These are phyloP conservation scores for Dilophus febrilis DNA, from an alignment of 2,888 invertebrate species.

Conservation along the genomic window DNA sequence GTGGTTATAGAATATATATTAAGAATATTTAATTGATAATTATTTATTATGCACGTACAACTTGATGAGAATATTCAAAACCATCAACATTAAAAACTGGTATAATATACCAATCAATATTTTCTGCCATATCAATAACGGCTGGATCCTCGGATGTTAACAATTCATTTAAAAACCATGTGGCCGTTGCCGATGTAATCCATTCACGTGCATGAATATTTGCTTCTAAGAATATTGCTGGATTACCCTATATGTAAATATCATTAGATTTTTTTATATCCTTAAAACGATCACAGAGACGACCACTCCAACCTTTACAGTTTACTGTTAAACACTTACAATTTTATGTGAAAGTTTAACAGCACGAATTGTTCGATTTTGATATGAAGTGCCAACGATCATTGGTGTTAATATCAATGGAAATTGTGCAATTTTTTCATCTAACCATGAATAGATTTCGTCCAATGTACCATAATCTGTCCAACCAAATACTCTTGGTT, in stretches of 20 bases:
- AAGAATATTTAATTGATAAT: not conserved
- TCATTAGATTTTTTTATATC: too few species aligned
- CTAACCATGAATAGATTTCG: constrained; percentile 35
- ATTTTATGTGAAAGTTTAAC: constrained; percentile 12
- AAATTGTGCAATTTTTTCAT: constrained; percentile 26
- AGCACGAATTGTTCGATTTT: constrained; percentile 32
- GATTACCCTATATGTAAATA: constrained; percentile 24
- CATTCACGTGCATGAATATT: constrained; percentile 53
- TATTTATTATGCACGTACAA: constrained; percentile 32
- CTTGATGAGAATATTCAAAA: constrained; percentile 44
- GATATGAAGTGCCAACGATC: constrained; percentile 29
- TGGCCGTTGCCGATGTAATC: constrained; percentile 52
- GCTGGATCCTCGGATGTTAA: constrained; percentile 38
- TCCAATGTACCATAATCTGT: constrained; percentile 11
- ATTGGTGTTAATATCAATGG: constrained; percentile 30
- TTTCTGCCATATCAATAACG: constrained; percentile 40
- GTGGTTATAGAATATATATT: not conserved
- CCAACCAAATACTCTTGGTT: constrained; percentile 18
- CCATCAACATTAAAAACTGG: constrained; percentile 61
- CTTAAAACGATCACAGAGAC: too few species aligned
- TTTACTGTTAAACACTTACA: constrained; percentile 29
- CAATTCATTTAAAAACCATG: constrained; percentile 52
- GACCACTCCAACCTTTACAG: too few species aligned
- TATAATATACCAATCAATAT: constrained; percentile 57
- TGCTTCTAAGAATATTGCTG: constrained; percentile 44